Evolutionary conservation across 2,888 invertebrate species (phyloP).

Genomic region (Cynaeus angustus): DNA sequence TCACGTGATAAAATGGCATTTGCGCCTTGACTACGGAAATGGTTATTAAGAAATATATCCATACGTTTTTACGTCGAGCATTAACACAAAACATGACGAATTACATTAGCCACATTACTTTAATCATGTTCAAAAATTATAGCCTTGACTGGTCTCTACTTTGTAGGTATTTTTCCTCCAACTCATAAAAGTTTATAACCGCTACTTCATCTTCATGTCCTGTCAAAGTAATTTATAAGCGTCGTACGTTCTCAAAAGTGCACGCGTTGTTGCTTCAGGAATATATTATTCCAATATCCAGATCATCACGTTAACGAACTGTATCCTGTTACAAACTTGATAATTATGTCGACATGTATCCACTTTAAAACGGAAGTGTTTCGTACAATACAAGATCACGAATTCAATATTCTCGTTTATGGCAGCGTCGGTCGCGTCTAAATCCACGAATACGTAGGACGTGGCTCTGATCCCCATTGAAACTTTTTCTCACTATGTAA

Average conservation of each 20-base stretch:
- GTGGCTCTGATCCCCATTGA: constrained; percentile 4
- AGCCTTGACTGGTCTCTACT: constrained; percentile 21
- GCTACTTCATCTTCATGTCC: constrained; percentile 37
- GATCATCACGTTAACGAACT: constrained; percentile 28
- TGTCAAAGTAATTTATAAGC: constrained; percentile 39
- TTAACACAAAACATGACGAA: constrained; percentile 34
- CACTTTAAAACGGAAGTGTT: constrained; percentile 33
- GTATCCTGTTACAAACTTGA: constrained; percentile 24
- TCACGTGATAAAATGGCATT: constrained; percentile 4
- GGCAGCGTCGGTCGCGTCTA: neutral
- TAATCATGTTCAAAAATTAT: constrained; percentile 32
- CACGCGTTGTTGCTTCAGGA: constrained; percentile 6
- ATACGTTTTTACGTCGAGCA: constrained; percentile 18
- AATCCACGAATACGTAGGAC: constrained; percentile 4
- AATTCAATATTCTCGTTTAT: constrained; percentile 36
- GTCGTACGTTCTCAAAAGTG: constrained; percentile 23
- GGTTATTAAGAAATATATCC: constrained; percentile 5
- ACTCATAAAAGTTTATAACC: constrained; percentile 38
- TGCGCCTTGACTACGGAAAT: constrained; percentile 6
- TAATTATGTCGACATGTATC: constrained; percentile 28
- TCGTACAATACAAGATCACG: constrained; percentile 22
- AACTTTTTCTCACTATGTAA: constrained; percentile 4
- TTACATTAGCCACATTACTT: constrained; percentile 24
- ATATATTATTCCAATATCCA: constrained; percentile 9
- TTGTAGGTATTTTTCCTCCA: constrained; percentile 37